These are phyloP conservation scores for Leptinotarsa rubiginosa DNA, from an alignment of 2,888 invertebrate genomes.

Conservation along the genomic window DNA sequence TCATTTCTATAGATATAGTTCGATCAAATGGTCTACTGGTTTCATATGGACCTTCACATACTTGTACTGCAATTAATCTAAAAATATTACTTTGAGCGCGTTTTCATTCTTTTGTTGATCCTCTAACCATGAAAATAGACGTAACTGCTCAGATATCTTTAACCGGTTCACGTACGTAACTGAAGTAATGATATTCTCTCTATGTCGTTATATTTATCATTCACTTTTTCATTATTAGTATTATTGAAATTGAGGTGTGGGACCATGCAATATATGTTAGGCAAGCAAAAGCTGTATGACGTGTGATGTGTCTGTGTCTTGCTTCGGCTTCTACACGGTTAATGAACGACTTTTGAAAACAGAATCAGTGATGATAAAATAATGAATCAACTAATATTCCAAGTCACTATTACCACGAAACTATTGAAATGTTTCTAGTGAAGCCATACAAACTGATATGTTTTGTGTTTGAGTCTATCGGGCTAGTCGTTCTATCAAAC, in stretches of 20 bases:
- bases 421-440: neutral
- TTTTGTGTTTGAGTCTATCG: slow-evolving; percentile 11
- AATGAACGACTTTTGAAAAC: neutral
- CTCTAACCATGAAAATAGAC: no score
- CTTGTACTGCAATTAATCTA: no score
- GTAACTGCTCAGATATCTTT: no score
- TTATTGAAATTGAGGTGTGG: neutral
- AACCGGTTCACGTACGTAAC: no score
- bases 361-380: slow-evolving; percentile 2
- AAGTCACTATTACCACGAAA: neutral
- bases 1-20: no score
- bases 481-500: slow-evolving; percentile 20
- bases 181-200: no score
- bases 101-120: no score
- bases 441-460: slow-evolving; percentile 14
- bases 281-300: slow-evolving; percentile 16
- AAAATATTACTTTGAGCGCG: no score
- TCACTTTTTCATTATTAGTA: no score
- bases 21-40: no score
- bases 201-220: no score
- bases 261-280: neutral
- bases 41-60: no score
- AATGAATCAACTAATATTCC: slow-evolving; percentile 1
- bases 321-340: slow-evolving; percentile 18
- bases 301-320: slow-evolving; percentile 20